These are phyloP conservation scores for Trissolcus japonicus DNA, from an alignment of 2,888 invertebrate species.

Conservation along the genomic window DNA sequence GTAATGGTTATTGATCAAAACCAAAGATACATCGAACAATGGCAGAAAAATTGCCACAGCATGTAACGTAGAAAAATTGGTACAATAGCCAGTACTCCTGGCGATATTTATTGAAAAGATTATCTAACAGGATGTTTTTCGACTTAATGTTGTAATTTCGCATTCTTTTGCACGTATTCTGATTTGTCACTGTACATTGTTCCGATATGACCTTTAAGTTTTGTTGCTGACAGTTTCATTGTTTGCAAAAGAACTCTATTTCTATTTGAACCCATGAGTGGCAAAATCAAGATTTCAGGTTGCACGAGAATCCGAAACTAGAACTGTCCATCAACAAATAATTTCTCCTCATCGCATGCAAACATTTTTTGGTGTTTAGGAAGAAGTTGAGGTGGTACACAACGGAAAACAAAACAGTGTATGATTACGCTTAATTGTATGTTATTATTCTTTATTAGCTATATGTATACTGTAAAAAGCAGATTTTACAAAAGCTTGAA, in stretches of 20 bases:
- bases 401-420: conserved; percentile 1
- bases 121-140: conserved; percentile 34
- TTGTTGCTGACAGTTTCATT: not conserved
- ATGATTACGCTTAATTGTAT: conserved; percentile 13
- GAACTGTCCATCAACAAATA: not conserved
- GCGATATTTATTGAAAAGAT: conserved; percentile 38
- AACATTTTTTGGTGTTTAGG: not conserved
- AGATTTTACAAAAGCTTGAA: too few relatives aligned
- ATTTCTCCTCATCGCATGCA: not conserved
- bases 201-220: conserved; percentile 2
- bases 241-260: not conserved
- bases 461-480: not conserved
- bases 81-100: conserved; percentile 30
- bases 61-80: conserved; percentile 33
- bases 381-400: not conserved
- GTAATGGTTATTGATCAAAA: conserved; percentile 48
- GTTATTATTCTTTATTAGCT: conserved; percentile 22
- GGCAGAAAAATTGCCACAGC: conserved; percentile 30
- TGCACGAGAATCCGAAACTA: not conserved
- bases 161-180: conserved; percentile 16
- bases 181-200: conserved; percentile 33
- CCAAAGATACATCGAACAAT: conserved; percentile 39
- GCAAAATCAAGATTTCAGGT: not conserved
- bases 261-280: not conserved
- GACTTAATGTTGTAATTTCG: conserved; percentile 25